Percentiles rank a stretch among this genome's conserved stretches.
Conservation (phyloP, 2,888 invertebrate genomes). For the Drosophila birchii region DNA sequence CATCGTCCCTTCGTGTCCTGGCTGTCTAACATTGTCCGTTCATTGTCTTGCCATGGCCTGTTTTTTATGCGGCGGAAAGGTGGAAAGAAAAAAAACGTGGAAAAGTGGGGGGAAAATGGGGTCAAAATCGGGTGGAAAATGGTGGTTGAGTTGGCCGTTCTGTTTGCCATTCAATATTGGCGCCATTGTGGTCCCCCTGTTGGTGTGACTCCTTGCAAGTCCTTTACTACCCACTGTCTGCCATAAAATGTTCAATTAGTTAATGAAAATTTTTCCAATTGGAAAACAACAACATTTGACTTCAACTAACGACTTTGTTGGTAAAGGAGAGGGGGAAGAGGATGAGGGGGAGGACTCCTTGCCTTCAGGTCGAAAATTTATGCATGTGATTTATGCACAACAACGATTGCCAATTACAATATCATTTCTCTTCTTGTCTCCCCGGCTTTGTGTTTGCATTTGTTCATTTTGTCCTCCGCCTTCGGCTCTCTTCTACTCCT, state of each 20-base stretch:
- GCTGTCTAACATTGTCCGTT: constrained; percentile 51
- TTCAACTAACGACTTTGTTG: constrained; percentile 66
- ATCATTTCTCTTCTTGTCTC: constrained; percentile 77
- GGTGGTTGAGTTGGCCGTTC: constrained; percentile 22
- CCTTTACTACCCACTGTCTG: constrained; percentile 10
- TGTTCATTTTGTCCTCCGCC: constrained; percentile 38
- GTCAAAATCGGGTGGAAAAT: constrained; percentile 15
- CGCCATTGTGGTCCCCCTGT: constrained; percentile 50
- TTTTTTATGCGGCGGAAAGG: constrained; percentile 37
- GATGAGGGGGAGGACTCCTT: constrained; percentile 24
- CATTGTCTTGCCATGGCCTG: constrained; percentile 64
- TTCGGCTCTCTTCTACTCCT: constrained; percentile 14
- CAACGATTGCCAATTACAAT: constrained; percentile 81
- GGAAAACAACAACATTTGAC: constrained; percentile 77
- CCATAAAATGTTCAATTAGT: constrained; percentile 83
- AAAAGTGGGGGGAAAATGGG: constrained; percentile 19
- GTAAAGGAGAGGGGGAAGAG: neutral
- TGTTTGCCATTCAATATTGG: constrained; percentile 77
- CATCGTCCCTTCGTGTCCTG: constrained; percentile 74
- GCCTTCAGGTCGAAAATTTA: constrained; percentile 76
- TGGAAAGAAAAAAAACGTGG: neutral
- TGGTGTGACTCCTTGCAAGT: constrained; percentile 22
- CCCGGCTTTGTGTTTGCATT: constrained; percentile 54
- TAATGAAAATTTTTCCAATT: constrained; percentile 83
- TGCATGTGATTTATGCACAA: constrained; percentile 79